phyloP scores from a whole-genome alignment of 2,888 invertebrate genomes.

The Dendrolimus pini region DNA sequence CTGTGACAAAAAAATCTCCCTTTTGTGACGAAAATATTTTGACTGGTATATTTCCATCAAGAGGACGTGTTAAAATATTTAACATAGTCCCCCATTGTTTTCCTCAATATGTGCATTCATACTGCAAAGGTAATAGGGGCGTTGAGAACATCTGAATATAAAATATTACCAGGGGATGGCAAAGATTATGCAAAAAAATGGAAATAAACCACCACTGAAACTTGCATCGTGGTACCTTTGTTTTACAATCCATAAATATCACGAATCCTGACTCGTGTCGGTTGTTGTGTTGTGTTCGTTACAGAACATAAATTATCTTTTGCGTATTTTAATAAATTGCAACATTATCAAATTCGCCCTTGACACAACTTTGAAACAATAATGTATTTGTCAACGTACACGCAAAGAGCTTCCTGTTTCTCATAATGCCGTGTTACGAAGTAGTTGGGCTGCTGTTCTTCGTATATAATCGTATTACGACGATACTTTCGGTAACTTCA shows the following conservation, averaged over 20 bases:
- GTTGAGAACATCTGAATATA: too few relatives aligned
- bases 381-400: constrained; percentile 51
- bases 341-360: constrained; percentile 28
- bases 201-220: neutral
- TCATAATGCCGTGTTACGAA: constrained; percentile 47
- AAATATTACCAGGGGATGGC: neutral
- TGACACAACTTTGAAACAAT: constrained; percentile 31
- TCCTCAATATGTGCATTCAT: too few relatives aligned
- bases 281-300: too few relatives aligned
- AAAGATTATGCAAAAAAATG: neutral
- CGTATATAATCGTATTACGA: constrained; percentile 6
- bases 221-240: neutral
- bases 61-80: neutral
- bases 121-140: too few relatives aligned
- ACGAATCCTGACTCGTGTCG: neutral
- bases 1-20: too few relatives aligned
- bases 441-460: constrained; percentile 35
- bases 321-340: constrained; percentile 19
- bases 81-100: too few relatives aligned
- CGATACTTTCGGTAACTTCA: constrained; percentile 17
- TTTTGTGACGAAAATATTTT: too few relatives aligned
- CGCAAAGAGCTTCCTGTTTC: constrained; percentile 44
- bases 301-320: constrained; percentile 3
- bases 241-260: neutral
- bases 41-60: too few relatives aligned